phyloP scores from a whole-genome alignment of 2,888 invertebrate genomes.

The Alcis repandata region DNA sequence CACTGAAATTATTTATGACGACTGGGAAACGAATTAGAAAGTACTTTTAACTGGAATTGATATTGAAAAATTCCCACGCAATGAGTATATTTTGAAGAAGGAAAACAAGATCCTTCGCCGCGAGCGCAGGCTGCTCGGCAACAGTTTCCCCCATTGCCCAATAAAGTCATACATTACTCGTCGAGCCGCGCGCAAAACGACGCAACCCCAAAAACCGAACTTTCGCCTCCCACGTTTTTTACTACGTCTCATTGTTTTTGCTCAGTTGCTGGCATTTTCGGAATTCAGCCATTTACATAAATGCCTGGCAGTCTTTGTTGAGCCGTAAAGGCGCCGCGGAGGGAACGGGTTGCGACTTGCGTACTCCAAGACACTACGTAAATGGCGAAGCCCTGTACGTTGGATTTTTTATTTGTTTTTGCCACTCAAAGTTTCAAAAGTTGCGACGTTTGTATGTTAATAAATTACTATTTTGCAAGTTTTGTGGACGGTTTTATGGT shows the following conservation, averaged over 20 bases:
- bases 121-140: neutral
- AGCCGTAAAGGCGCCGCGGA: constrained; percentile 81
- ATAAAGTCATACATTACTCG: constrained; percentile 53
- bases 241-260: constrained; percentile 75
- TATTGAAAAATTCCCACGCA: constrained; percentile 76
- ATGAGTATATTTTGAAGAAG: neutral
- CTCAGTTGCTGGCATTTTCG: constrained; percentile 76
- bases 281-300: constrained; percentile 84
- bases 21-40: too few species aligned
- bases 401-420: constrained; percentile 63
- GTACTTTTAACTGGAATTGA: neutral
- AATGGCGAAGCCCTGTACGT: constrained; percentile 57
- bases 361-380: constrained; percentile 51
- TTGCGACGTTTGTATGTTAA: constrained; percentile 59
- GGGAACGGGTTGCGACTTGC: constrained; percentile 53
- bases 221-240: constrained; percentile 78
- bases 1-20: too few species aligned
- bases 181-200: constrained; percentile 61
- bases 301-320: constrained; percentile 79
- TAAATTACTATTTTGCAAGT: constrained; percentile 46
- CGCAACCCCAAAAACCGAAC: constrained; percentile 75
- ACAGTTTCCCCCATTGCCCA: constrained; percentile 45
- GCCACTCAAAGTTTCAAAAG: constrained; percentile 57
- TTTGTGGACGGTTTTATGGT: constrained; percentile 41
- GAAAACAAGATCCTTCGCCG: neutral